Conservation (phyloP, 2,888 invertebrate species). For the Linnaemya tessellans region DNA sequence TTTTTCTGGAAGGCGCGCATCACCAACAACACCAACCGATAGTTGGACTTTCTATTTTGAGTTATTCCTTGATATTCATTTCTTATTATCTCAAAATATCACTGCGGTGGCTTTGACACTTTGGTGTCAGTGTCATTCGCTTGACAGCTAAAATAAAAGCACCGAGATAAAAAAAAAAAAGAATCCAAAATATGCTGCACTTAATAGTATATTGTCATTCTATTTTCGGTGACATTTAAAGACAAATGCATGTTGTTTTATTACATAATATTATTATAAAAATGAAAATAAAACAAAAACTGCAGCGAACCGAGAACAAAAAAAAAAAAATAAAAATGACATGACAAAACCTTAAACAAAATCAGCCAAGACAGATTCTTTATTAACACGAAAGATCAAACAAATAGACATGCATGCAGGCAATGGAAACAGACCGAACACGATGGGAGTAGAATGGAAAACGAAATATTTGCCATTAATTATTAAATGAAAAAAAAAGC, state of each 20-base stretch:
- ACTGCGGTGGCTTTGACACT: slow-evolving; percentile 70
- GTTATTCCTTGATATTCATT: not conserved
- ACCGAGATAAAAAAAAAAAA: not conserved
- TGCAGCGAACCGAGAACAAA: not conserved
- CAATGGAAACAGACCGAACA: not conserved
- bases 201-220: slow-evolving; percentile 17
- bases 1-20: not conserved
- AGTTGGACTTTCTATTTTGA: not conserved
- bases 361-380: slow-evolving; percentile 33
- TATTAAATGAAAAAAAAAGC: not conserved
- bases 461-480: not conserved
- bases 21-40: not conserved
- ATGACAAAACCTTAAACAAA: slow-evolving; percentile 23
- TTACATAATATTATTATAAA: slow-evolving; percentile 44
- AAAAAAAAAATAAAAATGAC: not conserved
- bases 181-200: slow-evolving; percentile 10
- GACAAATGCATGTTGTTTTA: slow-evolving; percentile 47
- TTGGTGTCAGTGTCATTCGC: slow-evolving; percentile 70
- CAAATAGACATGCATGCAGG: not conserved
- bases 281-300: not conserved
- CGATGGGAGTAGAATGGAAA: not conserved
- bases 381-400: slow-evolving; percentile 42
- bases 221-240: slow-evolving; percentile 52
- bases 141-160: slow-evolving; percentile 61
- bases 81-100: slow-evolving; percentile 60